Evolutionary conservation across 2,113 vertebrate genomes (phyloP), one percentile per base, ranked within the genome.

Genomic region (Marmota monax): DNA sequence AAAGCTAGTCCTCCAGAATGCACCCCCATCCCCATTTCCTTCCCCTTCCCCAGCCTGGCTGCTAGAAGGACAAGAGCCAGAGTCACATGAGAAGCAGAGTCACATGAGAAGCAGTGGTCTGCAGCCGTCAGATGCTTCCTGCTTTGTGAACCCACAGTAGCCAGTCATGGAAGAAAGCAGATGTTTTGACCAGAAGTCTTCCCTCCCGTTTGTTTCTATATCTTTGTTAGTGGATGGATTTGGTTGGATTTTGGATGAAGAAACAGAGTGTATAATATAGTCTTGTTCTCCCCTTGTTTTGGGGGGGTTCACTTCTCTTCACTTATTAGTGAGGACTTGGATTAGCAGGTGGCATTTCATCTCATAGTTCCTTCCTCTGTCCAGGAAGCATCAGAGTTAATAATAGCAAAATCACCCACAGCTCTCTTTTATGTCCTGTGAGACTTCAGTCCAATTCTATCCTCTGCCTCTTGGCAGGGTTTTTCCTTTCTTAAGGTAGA

Each of bases 321-420:
- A 11, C 65, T 90, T 94, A n/a, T 23, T 77, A 27, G 12, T 51
- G 16, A 88, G 65, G 13, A 84, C 83, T 90, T 79, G 12, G 16
- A 17, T 90, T 72, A 32, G 34, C 78, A 91, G 45, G 56, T 84
- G 25, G 51, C 45, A 82, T 92, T 91, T 90, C 51, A 17, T 29
- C 32, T 39, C 48, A 53, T 12, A 37, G 58, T 37, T 82, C 92
- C 65, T 87, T 92, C 45, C 73, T 95, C 77, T 90, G 12, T 73
- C 42, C 83, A 83, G 83, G 84, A 91, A 89, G 87, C 23, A 42
- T 91, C 67, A 48, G 77, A 77, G 61, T 92, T 96, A 84, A 92
- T 56, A 78, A n/a, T 29, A 87, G 73, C 61, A 89, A 20, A 88
- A 69, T 18, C 58, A n/a, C 39, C 76, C 45, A 34, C 74, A 61